Percentiles rank a stretch among this genome's conserved stretches.
Conservation (phyloP, 2,888 invertebrate species). For the Adelphocoris suturalis region DNA sequence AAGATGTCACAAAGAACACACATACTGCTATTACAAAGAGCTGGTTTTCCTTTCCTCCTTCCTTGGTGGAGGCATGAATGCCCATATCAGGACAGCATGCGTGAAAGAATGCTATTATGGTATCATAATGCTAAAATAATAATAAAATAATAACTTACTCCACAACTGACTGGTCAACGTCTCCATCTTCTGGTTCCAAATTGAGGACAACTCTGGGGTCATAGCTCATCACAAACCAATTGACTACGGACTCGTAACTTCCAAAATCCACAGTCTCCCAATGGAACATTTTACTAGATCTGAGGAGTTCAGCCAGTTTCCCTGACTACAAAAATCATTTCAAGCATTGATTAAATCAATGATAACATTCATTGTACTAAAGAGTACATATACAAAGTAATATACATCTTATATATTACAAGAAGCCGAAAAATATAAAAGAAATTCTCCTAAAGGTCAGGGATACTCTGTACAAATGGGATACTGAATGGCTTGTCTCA, state of each 20-base stretch:
- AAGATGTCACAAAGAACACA: too few species aligned
- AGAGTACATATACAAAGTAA: too few species aligned
- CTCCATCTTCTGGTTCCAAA: conserved; percentile 79
- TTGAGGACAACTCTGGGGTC: conserved; percentile 84
- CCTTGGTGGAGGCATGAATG: neutral
- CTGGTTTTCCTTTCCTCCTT: neutral
- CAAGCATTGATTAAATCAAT: too few species aligned
- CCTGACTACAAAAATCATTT: conserved; percentile 78
- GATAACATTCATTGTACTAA: conserved; percentile 1
- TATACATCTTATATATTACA: too few species aligned
- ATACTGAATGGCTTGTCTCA: too few species aligned
- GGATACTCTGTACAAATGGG: too few species aligned
- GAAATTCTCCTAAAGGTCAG: too few species aligned
- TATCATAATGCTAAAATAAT: too few species aligned
- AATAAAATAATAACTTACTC: conserved; percentile 79
- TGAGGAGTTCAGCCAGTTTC: conserved; percentile 80
- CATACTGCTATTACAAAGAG: too few species aligned
- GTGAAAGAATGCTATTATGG: neutral
- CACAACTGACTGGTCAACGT: conserved; percentile 82
- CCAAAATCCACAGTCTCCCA: conserved; percentile 84
- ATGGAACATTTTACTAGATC: conserved; percentile 83
- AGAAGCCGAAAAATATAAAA: too few species aligned
- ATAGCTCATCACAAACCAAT: conserved; percentile 87
- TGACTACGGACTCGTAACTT: conserved; percentile 84
- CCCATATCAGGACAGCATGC: neutral